phyloP scores from a whole-genome alignment of 2,888 invertebrate species.

The Lamellibrachia satsuma region DNA sequence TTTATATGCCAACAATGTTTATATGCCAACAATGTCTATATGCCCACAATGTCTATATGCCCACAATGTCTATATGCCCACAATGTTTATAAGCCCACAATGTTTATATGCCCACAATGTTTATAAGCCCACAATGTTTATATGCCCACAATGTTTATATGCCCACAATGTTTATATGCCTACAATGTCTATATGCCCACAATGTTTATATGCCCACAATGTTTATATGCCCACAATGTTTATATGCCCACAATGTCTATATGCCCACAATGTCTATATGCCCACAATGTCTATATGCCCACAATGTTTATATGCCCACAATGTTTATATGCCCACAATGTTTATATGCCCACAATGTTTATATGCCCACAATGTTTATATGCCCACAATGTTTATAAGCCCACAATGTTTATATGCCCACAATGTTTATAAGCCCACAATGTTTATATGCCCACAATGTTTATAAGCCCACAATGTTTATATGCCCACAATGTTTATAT shows the following conservation, averaged over 20 bases:
- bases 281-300: not conserved
- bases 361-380: not conserved
- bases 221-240: not conserved
- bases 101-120: not conserved
- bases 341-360: not conserved
- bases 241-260: not conserved
- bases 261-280: not conserved
- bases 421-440: not conserved
- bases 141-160: not conserved
- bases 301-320: not conserved
- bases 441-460: not conserved
- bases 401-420: not conserved
- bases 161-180: not conserved
- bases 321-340: not conserved
- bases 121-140: not conserved
- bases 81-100: not conserved
- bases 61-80: not conserved
- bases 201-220: not conserved
- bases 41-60: not conserved
- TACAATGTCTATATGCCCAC: not conserved
- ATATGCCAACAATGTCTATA: not conserved
- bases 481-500: not conserved
- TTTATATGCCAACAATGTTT: not conserved
- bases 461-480: not conserved
- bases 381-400: not conserved